Evolutionary conservation across 1,140 invertebrate species (phyloP).

Genomic region (Ceratitis capitata): DNA sequence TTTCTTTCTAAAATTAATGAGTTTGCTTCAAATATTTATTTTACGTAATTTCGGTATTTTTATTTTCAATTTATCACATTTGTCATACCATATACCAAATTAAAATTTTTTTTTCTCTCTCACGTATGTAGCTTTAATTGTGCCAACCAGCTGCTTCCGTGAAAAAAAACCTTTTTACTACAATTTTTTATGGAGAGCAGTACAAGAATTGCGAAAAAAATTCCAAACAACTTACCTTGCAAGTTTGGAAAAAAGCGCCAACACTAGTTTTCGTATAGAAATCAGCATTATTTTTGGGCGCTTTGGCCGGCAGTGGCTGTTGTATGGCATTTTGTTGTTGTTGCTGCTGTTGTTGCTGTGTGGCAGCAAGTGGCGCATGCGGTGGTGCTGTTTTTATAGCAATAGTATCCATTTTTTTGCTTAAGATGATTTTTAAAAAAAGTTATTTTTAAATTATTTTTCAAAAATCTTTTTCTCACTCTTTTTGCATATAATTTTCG

Average conservation of each 20-base stretch:
- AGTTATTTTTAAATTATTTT: background rate
- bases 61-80: no score
- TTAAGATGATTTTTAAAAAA: background rate
- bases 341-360: slow-evolving; percentile 45
- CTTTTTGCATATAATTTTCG: background rate
- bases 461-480: background rate
- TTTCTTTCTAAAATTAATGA: no score
- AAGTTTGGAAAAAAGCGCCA: slow-evolving; percentile 65
- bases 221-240: slow-evolving; percentile 62
- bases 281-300: slow-evolving; percentile 40
- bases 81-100: no score
- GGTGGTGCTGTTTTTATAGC: slow-evolving; percentile 61
- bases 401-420: slow-evolving; percentile 56
- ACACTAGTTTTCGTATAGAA: slow-evolving; percentile 53
- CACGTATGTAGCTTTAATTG: no score
- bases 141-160: background rate
- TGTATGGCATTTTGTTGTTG: slow-evolving; percentile 48
- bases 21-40: no score
- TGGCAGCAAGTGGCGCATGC: slow-evolving; percentile 55
- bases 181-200: background rate
- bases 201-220: background rate
- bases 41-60: no score
- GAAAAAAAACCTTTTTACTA: background rate
- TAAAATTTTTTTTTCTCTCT: no score
- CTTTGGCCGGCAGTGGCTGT: slow-evolving; percentile 28